phyloP scores from a whole-genome alignment of 2,797 vertebrate species.

The Spheniscus humboldti region DNA sequence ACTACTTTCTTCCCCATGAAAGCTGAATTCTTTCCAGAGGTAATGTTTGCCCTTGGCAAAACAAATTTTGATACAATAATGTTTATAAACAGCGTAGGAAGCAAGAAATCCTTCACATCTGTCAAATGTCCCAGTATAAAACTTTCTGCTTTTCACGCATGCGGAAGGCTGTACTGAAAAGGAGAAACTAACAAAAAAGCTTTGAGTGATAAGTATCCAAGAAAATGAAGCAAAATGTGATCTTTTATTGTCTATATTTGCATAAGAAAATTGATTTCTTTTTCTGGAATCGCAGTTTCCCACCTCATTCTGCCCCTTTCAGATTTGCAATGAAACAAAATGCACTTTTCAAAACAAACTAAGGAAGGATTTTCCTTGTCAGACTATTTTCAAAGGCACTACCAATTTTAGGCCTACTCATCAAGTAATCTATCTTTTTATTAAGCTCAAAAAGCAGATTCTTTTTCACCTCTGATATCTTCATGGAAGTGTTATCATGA shows the following conservation, averaged over 20 bases:
- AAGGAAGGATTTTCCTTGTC: neutral
- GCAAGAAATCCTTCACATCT: slow-evolving; percentile 41
- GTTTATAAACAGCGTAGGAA: slow-evolving; percentile 76
- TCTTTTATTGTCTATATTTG: neutral
- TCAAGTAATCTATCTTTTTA: neutral
- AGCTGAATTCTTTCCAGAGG: slow-evolving; percentile 72
- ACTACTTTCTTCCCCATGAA: neutral
- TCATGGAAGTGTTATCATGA: neutral
- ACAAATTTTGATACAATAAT: slow-evolving; percentile 70
- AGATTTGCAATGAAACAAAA: neutral
- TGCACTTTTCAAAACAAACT: neutral
- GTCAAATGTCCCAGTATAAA: neutral
- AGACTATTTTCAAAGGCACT: neutral
- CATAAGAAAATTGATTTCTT: neutral
- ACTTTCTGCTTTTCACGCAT: neutral
- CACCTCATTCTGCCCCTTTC: neutral
- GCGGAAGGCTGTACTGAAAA: neutral
- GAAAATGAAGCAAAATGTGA: neutral
- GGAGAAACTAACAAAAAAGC: neutral
- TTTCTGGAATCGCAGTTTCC: neutral
- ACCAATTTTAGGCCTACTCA: neutral
- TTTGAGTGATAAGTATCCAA: neutral
- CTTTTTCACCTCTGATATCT: neutral
- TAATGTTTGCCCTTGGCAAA: slow-evolving; percentile 82
- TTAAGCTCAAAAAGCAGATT: neutral